Evolutionary conservation across 2,113 vertebrate genomes (phyloP), one percentile per base, ranked within the genome.

Genomic region (Hydrolagus affinis): DNA sequence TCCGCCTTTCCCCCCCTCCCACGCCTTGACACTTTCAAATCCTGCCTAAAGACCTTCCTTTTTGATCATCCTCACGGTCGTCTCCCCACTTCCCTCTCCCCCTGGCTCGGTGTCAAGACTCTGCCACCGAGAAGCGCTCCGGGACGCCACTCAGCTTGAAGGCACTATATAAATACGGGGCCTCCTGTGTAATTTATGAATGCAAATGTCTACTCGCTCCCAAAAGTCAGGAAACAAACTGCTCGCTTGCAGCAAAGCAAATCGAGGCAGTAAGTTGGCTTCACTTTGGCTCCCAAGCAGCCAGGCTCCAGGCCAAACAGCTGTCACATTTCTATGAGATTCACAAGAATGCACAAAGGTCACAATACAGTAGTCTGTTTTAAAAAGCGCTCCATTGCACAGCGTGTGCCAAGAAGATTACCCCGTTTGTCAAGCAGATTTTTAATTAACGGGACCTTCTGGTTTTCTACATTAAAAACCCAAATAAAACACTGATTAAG

Each of bases 121-220:
- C 44, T 44, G 44, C 44, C n/a, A 6, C 44, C 6, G 44, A 3
- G 44, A 44, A 44, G 44, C 44, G 6, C 44, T 1, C 44, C 44
- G 44, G 44, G 44, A 44, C 44, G 44, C 44, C 44, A 44, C 44
- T 44, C 44, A 44, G 44, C 44, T 6, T 44, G 44, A 44, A 44
- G 44, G 44, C 44, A 6, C 44, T 44, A 44, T 44, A 44, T 44
- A 44, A 44, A 44, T 44, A 6, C 6, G 6, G 44, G 44, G 77
- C 15, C 62, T 17, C 66, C 66, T 83, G 78, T 66, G 21, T 17
- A 21, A 83, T 66, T 83, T 28, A 83, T 83, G 78, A 66, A 83
- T 83, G 32, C 32, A 83, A 66, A 83, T 83, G 62, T 15, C 11
- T 66, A 32, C 78, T 66, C 15, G 14, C 3, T 75, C 44, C 44